Percentiles rank a stretch among this genome's conserved stretches.
Evolutionary conservation across 1,140 invertebrate genomes (phyloP).

Genomic region (Dolichoris vasculosae): DNA sequence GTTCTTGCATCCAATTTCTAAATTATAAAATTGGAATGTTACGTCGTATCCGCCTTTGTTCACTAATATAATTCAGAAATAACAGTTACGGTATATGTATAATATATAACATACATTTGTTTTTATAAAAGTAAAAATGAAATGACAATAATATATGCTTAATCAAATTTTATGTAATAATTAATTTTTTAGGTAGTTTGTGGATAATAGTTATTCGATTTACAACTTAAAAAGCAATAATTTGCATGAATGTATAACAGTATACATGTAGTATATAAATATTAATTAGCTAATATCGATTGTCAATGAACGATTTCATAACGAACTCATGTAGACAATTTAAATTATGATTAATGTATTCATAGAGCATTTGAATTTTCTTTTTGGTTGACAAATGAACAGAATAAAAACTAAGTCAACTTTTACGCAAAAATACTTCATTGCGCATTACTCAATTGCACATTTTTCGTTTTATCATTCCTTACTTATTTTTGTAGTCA

Average conservation of each 20-base stretch:
- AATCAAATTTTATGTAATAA: background rate
- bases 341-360: conserved; percentile 20
- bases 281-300: conserved; percentile 33
- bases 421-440: background rate
- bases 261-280: background rate
- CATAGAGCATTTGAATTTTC: background rate
- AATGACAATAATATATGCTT: background rate
- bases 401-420: conserved; percentile 5
- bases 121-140: no score
- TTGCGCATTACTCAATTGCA: no score
- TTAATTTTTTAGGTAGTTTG: no score
- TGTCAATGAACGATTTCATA: conserved; percentile 6
- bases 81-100: background rate
- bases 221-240: background rate
- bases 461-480: no score
- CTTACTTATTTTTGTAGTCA: background rate
- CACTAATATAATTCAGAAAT: conserved; percentile 30
- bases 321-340: conserved; percentile 15
- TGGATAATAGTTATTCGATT: no score
- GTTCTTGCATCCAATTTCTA: conserved; percentile 43
- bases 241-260: no score
- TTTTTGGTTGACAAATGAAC: background rate
- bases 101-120: background rate
- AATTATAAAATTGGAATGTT: conserved; percentile 46
- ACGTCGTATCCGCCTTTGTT: background rate